Base-by-base conservation (phyloP, 2,888 invertebrate species). In the Drepana falcataria region DNA sequence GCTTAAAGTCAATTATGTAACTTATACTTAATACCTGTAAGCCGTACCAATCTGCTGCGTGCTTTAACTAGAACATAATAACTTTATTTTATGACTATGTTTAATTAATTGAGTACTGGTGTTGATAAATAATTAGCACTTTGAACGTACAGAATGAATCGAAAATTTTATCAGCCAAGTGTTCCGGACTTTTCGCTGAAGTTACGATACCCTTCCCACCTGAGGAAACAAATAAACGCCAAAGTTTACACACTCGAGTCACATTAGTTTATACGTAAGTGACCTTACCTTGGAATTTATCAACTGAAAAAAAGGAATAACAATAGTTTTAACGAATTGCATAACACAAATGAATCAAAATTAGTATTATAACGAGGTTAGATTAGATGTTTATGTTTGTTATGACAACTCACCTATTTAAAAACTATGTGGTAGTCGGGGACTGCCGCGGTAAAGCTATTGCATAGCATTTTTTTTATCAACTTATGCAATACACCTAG, bases 121-220 rank as follows among this genome's bases (percentile, higher is more conserved):
- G 37, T 37, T 37, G n/a, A 21, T 35, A 49, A 44, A 49, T 47
- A 35, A 40, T 37, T 55, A 51, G 37, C 47, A 51, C 21, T 21
- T 47, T 35, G 55, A 64, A 81, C 87, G 63, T 69, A 88, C 88
- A 88, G 59, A 72, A 84, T 51, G 65, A 59, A 64, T 68, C 69
- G 63, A 83, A 87, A 51, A 87, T 63, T 58, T 52, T 78, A 54
- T 87, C 87, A 35, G 86, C 79, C 52, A 87, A 66, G n/a, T 69
- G 65, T 62, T 80, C 66, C 2, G 79, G 61, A 54, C 59, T 73
- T 55, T 56, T 68, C 2, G 80, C 53, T 35, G 71, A 72, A 61
- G 79, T 85, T 1, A 88, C 73, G 53, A 87, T 79, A 47, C 87
- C 87, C 68, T 69, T 79, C 21, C 85, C 85, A 48, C 52, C 81